Evolutionary conservation across 2,888 invertebrate genomes (phyloP).

Genomic region (Pelosia muscerda): DNA sequence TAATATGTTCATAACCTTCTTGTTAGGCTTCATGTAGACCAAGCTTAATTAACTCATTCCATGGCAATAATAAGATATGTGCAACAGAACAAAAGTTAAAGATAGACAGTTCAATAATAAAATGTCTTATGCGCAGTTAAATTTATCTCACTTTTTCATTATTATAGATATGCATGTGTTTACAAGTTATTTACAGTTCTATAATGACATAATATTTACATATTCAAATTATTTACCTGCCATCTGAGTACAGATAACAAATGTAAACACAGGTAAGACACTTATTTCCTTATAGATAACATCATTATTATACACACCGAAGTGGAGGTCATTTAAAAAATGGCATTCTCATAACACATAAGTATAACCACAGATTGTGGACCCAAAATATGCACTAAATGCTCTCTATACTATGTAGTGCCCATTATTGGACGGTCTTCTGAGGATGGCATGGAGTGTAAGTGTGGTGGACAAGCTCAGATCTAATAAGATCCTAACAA

Average conservation of each 20-base stretch:
- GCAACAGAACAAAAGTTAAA: not conserved
- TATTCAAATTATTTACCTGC: slow-evolving; percentile 19
- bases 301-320: not conserved
- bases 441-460: too few relatives aligned
- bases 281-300: slow-evolving; percentile 26
- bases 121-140: not conserved
- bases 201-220: slow-evolving; percentile 24
- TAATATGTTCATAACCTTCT: too few relatives aligned
- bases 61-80: too few relatives aligned
- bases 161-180: not conserved
- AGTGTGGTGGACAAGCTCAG: too few relatives aligned
- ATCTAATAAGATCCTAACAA: too few relatives aligned
- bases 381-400: too few relatives aligned
- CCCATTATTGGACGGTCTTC: too few relatives aligned
- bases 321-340: not conserved
- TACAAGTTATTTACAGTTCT: not conserved
- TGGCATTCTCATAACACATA: too few relatives aligned
- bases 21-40: too few relatives aligned
- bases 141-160: not conserved
- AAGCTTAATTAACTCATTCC: too few relatives aligned
- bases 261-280: slow-evolving; percentile 15
- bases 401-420: too few relatives aligned
- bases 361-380: too few relatives aligned
- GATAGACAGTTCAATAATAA: not conserved
- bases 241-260: slow-evolving; percentile 7